Percentiles rank a stretch among this genome's conserved stretches.
These are phyloP conservation scores for Gallinago nigripennis DNA, from an alignment of 2,797 vertebrate genomes.

Conservation along the genomic window DNA sequence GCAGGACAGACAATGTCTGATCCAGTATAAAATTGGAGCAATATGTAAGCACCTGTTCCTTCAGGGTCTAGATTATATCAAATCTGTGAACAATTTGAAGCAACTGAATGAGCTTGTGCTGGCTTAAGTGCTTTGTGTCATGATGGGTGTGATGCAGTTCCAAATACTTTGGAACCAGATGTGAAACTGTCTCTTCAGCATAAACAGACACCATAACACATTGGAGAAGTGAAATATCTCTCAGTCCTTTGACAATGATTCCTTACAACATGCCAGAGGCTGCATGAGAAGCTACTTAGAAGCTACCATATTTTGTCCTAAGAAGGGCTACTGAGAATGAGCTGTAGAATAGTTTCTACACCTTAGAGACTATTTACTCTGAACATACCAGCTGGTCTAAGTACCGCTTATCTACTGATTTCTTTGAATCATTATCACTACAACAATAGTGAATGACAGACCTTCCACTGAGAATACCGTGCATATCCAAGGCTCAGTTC, in stretches of 20 bases:
- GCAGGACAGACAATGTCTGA: neutral
- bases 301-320: neutral
- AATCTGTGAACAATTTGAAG: neutral
- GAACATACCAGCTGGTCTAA: neutral
- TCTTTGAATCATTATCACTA: neutral
- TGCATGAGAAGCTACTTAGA: neutral
- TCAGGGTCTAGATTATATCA: neutral
- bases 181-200: neutral
- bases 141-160: neutral
- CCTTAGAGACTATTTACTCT: neutral
- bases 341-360: neutral
- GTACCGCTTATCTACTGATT: neutral
- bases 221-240: neutral
- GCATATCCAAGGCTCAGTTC: neutral
- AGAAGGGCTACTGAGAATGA: neutral
- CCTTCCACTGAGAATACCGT: neutral
- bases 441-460: neutral
- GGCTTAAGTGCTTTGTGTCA: neutral
- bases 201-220: neutral
- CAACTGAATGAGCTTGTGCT: neutral
- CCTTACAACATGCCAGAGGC: neutral
- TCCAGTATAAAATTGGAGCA: neutral
- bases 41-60: neutral
- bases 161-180: neutral
- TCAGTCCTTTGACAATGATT: neutral